A percentile compares a stretch with the other conserved stretches of the same genome.
phyloP scores from a whole-genome alignment of 2,113 vertebrate genomes.

The Cyanistes caeruleus region DNA sequence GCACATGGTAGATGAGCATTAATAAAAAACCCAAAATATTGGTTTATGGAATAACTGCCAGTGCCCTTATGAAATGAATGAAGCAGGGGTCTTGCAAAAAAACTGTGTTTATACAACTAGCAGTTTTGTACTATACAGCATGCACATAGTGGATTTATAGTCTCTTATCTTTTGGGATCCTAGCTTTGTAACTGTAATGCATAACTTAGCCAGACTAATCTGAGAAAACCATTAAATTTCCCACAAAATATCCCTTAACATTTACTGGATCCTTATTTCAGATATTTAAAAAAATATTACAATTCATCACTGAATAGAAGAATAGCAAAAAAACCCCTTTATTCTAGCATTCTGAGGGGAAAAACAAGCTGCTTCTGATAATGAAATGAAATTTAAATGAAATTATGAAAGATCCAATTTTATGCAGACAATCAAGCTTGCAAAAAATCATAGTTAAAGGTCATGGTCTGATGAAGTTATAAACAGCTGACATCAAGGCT shows the following conservation, averaged over 20 bases:
- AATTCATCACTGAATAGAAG: background rate
- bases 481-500: background rate
- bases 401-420: background rate
- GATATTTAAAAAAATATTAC: background rate
- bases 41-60: background rate
- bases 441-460: background rate
- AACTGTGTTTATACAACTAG: background rate
- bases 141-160: background rate
- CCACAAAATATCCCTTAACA: background rate
- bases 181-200: background rate
- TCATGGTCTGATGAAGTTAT: background rate
- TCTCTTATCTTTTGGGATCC: background rate
- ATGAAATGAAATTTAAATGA: background rate
- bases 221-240: background rate
- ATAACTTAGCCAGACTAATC: background rate
- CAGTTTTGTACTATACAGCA: accelerated
- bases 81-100: background rate
- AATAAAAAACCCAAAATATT: accelerated
- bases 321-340: background rate
- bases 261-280: background rate
- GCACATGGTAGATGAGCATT: background rate
- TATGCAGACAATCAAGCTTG: background rate
- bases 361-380: background rate
- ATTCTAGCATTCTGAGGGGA: background rate
- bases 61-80: background rate